phyloP scores from a whole-genome alignment of 2,113 vertebrate species.

The Cephalopholis sonnerati region DNA sequence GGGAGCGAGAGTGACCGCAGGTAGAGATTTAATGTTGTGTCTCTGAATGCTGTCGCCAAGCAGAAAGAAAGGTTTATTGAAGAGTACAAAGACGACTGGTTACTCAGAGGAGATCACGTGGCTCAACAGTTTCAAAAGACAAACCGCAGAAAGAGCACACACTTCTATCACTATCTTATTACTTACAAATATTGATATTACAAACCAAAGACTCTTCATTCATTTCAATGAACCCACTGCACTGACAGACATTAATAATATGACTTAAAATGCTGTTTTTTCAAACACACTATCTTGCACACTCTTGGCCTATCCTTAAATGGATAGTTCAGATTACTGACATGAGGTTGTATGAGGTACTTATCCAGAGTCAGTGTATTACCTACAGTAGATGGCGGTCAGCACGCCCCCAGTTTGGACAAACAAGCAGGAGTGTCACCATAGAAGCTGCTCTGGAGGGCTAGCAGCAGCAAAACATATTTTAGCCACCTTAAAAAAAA shows the following conservation, averaged over 20 bases:
- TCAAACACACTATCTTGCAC: too few relatives aligned
- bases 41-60: constrained; percentile 38
- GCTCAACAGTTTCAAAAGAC: background rate
- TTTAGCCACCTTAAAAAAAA: too few relatives aligned
- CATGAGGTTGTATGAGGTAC: too few relatives aligned
- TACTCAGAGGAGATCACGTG: background rate
- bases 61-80: constrained; percentile 18
- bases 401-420: too few relatives aligned
- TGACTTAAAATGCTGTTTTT: background rate
- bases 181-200: background rate
- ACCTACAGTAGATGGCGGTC: too few relatives aligned
- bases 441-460: too few relatives aligned
- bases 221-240: background rate
- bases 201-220: background rate
- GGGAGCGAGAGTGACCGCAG: constrained; percentile 45
- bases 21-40: constrained; percentile 53
- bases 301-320: background rate
- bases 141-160: background rate
- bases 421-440: too few relatives aligned
- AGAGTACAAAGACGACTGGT: constrained; percentile 37
- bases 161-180: background rate
- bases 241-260: background rate
- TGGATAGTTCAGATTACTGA: too few relatives aligned
- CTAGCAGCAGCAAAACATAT: too few relatives aligned
- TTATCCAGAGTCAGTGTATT: too few relatives aligned